Conservation (phyloP, 1,140 invertebrate species). For the Coenobita brevimanus region DNA sequence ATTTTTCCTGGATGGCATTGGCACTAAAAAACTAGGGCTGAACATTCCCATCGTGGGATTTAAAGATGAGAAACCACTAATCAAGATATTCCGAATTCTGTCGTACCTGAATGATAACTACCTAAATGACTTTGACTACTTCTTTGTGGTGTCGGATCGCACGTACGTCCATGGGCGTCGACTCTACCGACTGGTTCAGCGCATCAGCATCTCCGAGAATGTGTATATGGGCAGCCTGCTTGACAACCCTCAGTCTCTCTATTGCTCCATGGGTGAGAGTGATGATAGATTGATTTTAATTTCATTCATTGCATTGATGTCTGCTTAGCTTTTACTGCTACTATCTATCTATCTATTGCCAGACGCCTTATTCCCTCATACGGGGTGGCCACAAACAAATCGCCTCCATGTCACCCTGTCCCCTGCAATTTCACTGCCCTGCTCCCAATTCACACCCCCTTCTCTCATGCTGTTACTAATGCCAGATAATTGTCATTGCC, state of each 20-base stretch:
- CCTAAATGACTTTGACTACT: slow-evolving; percentile 91
- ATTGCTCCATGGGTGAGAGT: slow-evolving; percentile 61
- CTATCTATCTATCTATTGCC: no score
- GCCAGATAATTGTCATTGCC: no score
- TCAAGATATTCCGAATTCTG: slow-evolving; percentile 78
- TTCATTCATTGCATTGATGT: no score
- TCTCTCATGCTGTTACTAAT: no score
- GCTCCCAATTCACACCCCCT: no score
- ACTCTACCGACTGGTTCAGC: slow-evolving; percentile 81
- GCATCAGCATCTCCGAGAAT: slow-evolving; percentile 87
- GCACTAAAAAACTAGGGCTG: slow-evolving; percentile 77
- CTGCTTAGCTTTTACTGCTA: no score
- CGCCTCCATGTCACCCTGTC: no score
- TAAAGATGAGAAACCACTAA: slow-evolving; percentile 71
- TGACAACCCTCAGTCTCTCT: slow-evolving; percentile 49
- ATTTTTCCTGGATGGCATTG: slow-evolving; percentile 83
- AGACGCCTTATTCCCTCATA: no score
- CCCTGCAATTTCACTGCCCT: no score
- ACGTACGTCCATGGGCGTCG: slow-evolving; percentile 85
- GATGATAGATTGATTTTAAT: no score
- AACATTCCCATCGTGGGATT: slow-evolving; percentile 72
- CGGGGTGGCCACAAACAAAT: no score
- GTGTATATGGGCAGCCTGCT: slow-evolving; percentile 81
- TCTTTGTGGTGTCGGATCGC: slow-evolving; percentile 87
- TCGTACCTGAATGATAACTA: slow-evolving; percentile 93